phyloP scores from a whole-genome alignment of 2,888 invertebrate genomes.

The Metacarcinus magister region DNA sequence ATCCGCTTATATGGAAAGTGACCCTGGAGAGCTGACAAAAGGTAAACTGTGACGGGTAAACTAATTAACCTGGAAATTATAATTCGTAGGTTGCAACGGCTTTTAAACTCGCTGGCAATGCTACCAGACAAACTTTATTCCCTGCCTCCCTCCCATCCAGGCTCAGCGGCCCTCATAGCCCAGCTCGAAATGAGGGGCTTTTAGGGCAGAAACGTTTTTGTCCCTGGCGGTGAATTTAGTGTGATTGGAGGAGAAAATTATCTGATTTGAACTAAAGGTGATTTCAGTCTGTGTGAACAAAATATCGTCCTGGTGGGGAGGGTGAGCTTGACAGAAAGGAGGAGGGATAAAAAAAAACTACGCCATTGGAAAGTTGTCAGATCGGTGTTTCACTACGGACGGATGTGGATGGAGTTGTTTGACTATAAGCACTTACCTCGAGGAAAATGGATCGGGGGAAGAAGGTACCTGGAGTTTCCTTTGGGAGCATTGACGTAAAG shows the following conservation, averaged over 20 bases:
- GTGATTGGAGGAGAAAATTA: slow-evolving; percentile 41
- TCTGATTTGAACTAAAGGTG: neutral
- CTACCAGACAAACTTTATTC: slow-evolving; percentile 1
- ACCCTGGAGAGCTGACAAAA: neutral
- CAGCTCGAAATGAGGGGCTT: neutral
- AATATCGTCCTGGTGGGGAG: neutral
- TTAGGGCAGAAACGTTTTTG: neutral
- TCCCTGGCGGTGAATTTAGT: neutral
- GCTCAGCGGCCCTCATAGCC: neutral
- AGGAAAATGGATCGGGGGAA: neutral
- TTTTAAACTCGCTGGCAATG: neutral
- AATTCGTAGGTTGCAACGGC: neutral
- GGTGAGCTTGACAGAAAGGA: no score
- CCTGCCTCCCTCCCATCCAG: neutral
- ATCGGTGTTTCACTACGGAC: neutral
- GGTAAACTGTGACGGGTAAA: neutral
- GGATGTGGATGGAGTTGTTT: neutral
- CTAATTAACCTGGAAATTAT: slow-evolving; percentile 41
- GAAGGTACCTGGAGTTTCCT: neutral
- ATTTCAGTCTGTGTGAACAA: slow-evolving; percentile 21
- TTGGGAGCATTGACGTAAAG: neutral
- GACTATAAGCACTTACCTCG: neutral
- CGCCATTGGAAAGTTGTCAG: neutral
- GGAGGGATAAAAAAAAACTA: neutral
- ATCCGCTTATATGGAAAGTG: neutral